A percentile compares a stretch with the other conserved stretches of the same genome.
phyloP scores from a whole-genome alignment of 2,113 vertebrate species.

The Clarias batrachus region DNA sequence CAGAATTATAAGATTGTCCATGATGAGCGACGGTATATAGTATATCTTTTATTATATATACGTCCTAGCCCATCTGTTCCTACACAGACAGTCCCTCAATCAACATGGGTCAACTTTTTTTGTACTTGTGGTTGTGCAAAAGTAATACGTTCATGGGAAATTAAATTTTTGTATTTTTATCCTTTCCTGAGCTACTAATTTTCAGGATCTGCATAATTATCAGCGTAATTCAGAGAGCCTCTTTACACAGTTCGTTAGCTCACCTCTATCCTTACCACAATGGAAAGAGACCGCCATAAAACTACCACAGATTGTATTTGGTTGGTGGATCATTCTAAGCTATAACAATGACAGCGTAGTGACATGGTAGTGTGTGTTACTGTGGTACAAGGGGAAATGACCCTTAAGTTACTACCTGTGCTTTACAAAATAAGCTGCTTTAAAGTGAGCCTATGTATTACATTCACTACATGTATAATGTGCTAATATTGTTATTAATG shows the following conservation, averaged over 20 bases:
- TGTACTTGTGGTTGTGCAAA: no score
- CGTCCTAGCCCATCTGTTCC: background rate
- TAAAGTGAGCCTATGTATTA: background rate
- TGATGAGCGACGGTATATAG: no score
- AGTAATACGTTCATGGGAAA: no score
- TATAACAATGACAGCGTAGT: background rate
- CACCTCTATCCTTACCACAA: background rate
- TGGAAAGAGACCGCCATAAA: background rate
- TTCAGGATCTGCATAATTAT: no score
- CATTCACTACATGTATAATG: background rate
- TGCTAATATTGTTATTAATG: background rate
- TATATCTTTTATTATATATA: no score
- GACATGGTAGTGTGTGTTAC: background rate
- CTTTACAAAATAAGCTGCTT: background rate
- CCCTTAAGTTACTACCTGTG: background rate
- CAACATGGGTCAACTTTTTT: no score
- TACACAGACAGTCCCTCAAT: background rate
- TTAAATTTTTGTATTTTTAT: no score
- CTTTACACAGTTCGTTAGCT: background rate
- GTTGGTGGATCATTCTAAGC: background rate
- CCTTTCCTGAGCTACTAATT: no score
- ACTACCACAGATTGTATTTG: background rate
- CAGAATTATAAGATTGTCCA: no score
- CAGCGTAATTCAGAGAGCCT: no score
- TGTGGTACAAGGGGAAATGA: background rate